Base-by-base conservation (phyloP, 2,888 invertebrate genomes). In the Patella pellucida region DNA sequence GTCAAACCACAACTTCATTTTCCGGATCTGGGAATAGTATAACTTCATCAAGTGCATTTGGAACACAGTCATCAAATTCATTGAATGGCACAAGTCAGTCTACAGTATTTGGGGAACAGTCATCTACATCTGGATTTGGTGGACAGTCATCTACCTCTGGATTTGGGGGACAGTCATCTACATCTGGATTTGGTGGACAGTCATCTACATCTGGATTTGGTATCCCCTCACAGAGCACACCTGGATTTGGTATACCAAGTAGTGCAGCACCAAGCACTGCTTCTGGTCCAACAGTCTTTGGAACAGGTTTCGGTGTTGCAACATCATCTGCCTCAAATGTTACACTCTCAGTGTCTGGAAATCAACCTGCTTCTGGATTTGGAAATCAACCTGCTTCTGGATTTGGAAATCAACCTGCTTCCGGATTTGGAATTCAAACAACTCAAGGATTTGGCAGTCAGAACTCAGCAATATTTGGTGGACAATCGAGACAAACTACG, bases 241-340 rank as follows among this genome's bases (percentile, higher is more conserved):
- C 16, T 56, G 56, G n/a, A 56, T 56, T 56, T 56, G 56, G 56
- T 23, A 23, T 23, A 3, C 19, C 62, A 9, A 12, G 23, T 62
- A 23, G 62, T 12, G 19, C 62, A 3, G 23, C 19, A 23, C 2
- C 19, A 62, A 23, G 9, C 12, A 23, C 11, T 23, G 23, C 19
- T 14, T 23, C 69, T 27, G 51, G 54, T 14, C 23, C 69, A n/a
- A 41, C 74, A 41, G 69, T 56, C 12, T 69, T 74, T 73, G 54
- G 68, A 9, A 50, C 41, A 67, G 19, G 3, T 67, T 19, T 52
- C 52, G 73, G 68, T 19, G 15, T 68, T 16, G 67, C 52, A n/a
- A 19, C 67, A 68, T 3, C 51, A 12, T 54, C 69, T 31, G 56
- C 73, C 27, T 54, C 54, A 69, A 69, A 69, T 69, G 54, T 51